These are phyloP conservation scores for Formica selysi DNA, from an alignment of 1,140 invertebrate genomes.

Conservation along the genomic window DNA sequence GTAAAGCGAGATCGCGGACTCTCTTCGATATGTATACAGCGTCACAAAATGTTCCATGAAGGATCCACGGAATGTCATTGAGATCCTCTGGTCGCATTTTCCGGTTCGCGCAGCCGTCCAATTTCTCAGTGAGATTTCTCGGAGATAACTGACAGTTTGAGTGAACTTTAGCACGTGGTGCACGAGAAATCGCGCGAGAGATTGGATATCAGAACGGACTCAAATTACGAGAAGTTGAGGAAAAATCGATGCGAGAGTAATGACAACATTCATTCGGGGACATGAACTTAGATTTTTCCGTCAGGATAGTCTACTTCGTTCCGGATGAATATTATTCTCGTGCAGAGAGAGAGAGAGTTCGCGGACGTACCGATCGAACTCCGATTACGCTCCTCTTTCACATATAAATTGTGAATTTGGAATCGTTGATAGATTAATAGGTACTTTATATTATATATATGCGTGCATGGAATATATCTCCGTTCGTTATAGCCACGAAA, in stretches of 20 bases:
- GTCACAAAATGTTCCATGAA: conserved; percentile 5
- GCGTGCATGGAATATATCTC: neutral
- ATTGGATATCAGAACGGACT: neutral
- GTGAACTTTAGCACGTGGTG: neutral
- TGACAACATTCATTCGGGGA: neutral
- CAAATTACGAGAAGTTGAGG: conserved; percentile 5
- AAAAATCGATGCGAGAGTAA: conserved; percentile 14
- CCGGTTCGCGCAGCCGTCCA: neutral
- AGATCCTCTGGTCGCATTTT: conserved; percentile 9
- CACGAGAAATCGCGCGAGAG: conserved; percentile 19
- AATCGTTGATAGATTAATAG: conserved; percentile 3
- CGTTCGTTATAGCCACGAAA: conserved; percentile 1
- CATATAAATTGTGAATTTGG: neutral
- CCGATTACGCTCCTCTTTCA: conserved; percentile 50
- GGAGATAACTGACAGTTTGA: conserved; percentile 4
- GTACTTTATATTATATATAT: conserved; percentile 21
- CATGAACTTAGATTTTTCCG: conserved; percentile 17
- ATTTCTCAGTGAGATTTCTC: conserved; percentile 22
- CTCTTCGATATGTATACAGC: neutral
- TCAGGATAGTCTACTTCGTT: neutral
- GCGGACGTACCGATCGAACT: conserved; percentile 16
- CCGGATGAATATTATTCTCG: conserved; percentile 18
- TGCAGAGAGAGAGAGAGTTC: neutral
- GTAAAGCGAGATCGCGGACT: neutral
- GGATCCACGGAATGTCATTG: conserved; percentile 16